phyloP scores from a whole-genome alignment of 2,113 vertebrate species.

The Noctilio leporinus region DNA sequence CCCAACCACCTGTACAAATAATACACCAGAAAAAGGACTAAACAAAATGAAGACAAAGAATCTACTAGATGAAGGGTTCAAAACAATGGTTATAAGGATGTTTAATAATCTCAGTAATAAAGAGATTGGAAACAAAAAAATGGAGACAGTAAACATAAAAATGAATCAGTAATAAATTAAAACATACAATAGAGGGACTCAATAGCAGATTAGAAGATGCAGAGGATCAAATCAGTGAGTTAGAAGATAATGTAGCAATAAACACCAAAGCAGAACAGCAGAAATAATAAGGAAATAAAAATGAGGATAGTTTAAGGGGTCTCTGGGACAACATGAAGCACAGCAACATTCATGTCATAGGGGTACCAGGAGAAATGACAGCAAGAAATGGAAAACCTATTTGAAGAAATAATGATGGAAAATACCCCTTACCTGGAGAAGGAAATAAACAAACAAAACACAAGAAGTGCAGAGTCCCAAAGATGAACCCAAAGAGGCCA shows the following conservation, averaged over 20 bases:
- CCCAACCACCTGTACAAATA: neutral
- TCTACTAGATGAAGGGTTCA: neutral
- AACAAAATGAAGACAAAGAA: neutral
- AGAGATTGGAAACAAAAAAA: neutral
- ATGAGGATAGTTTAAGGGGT: too few species aligned
- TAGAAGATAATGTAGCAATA: neutral
- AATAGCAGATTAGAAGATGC: neutral
- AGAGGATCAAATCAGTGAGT: neutral
- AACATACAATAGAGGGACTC: neutral
- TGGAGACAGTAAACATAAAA: too few species aligned
- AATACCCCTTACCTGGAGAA: too few species aligned
- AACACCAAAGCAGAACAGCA: neutral
- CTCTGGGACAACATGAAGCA: too few species aligned
- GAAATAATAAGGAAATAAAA: neutral
- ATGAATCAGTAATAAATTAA: too few species aligned
- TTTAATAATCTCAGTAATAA: neutral
- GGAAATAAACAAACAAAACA: too few species aligned
- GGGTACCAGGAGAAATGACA: too few species aligned
- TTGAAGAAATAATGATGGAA: too few species aligned
- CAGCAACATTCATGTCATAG: too few species aligned
- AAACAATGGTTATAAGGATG: neutral
- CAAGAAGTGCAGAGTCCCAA: too few species aligned
- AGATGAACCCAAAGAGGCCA: neutral
- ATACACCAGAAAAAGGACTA: neutral
- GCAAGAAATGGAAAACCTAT: too few species aligned